These are phyloP conservation scores for Congeria kusceri DNA, from an alignment of 2,888 invertebrate species.

Conservation along the genomic window DNA sequence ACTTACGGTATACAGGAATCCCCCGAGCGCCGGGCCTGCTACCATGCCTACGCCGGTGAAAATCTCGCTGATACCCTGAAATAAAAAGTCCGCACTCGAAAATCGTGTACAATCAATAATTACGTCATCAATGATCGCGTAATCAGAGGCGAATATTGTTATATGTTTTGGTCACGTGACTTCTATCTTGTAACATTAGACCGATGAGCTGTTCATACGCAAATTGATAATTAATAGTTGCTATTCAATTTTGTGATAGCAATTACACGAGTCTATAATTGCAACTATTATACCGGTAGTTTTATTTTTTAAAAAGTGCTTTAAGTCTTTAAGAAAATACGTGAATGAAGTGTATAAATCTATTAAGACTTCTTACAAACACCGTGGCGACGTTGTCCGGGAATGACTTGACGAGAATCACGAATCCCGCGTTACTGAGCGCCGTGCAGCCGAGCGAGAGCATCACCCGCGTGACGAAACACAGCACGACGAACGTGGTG, in stretches of 20 bases:
- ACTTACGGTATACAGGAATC: constrained; percentile 89
- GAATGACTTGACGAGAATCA: constrained; percentile 95
- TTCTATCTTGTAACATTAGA: too few relatives aligned
- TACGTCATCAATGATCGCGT: neutral
- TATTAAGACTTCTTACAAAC: constrained; percentile 89
- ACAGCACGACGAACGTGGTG: constrained; percentile 90
- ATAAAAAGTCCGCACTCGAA: constrained; percentile 4
- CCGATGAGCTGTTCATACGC: too few relatives aligned
- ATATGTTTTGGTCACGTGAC: too few relatives aligned
- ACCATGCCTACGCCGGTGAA: constrained; percentile 93
- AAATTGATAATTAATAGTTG: too few relatives aligned
- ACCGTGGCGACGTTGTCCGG: constrained; percentile 94
- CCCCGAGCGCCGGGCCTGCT: constrained; percentile 95
- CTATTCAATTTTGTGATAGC: too few relatives aligned
- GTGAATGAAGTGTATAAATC: too few relatives aligned
- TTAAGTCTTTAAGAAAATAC: too few relatives aligned
- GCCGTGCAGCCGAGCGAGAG: constrained; percentile 95
- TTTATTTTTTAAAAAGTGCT: too few relatives aligned
- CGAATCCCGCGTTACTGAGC: constrained; percentile 90
- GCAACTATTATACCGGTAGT: too few relatives aligned
- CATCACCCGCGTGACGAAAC: constrained; percentile 92
- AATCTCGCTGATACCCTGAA: constrained; percentile 86
- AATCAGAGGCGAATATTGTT: too few relatives aligned
- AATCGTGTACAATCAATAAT: neutral
- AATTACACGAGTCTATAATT: too few relatives aligned